Evolutionary conservation across 2,113 vertebrate species (phyloP), one percentile per base, ranked within the genome.

Genomic region (Lophotis ruficrista): DNA sequence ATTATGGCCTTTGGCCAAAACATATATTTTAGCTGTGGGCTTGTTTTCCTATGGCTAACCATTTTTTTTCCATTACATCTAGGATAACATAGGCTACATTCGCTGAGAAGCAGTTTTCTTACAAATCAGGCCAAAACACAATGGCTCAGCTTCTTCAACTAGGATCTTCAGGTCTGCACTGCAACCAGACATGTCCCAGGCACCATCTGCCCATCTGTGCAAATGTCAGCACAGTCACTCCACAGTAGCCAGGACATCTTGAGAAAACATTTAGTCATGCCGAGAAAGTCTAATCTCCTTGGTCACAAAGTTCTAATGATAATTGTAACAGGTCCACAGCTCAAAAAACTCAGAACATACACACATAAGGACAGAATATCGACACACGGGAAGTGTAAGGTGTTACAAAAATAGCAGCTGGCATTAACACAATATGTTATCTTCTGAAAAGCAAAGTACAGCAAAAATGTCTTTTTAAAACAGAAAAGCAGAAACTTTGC

Each of bases 171-270:
- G 86, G 94, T 87, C 61, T 96, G 71, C 87, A 83, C 72, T 85
- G 79, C 78, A 96, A 95, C 47, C 61, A 94, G 86, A 85, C 88
- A 73, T 64, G 88, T 92, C 89, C 84, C 68, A 91, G 90, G 90
- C 87, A 96, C 83, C 95, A 94, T 93, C 73, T 93, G 87, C 65
- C 89, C 5, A 0, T 73, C 92, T 94, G 87, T 94, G 94, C 92
- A 94, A 95, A 96, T 83, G 84, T 96, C 93, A 97, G 75, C 85
- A 84, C 11, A 80, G 87, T 76, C 89, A 84, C 78, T 81, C 77
- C 88, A 35, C 47, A 79, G 64, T 28, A 95, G 85, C 83, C 94
- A 96, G 87, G 69, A 89, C 0, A 7, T 84, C 89, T 94, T 89
- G 80, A 94, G 87, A 94, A 96, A 96, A 91, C 75, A 90, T 79